Evolutionary conservation across 2,888 invertebrate species (phyloP).

Genomic region (Oligia fasciuncula): DNA sequence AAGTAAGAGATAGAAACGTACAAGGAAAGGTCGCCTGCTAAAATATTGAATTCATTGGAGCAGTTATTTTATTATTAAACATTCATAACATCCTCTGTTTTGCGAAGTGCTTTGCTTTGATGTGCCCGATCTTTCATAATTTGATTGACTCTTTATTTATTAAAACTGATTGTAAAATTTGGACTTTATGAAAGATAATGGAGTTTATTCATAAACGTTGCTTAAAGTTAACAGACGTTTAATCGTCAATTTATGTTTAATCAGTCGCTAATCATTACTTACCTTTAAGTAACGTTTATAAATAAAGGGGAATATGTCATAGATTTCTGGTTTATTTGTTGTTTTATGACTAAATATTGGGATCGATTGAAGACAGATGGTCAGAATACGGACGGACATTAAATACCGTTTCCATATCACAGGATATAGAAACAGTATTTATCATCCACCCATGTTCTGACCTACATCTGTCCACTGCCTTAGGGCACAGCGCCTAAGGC

Average conservation of each 20-base stretch:
- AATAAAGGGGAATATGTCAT: background rate
- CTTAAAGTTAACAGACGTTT: too few species aligned
- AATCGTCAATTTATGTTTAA: too few species aligned
- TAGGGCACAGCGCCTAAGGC: too few species aligned
- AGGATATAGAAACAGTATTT: too few species aligned
- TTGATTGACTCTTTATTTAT: slow-evolving; percentile 8
- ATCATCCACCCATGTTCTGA: too few species aligned
- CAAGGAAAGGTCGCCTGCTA: background rate
- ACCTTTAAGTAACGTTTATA: too few species aligned
- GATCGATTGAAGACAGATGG: background rate
- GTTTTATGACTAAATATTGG: slow-evolving; percentile 10
- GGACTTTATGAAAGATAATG: background rate
- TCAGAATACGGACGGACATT: background rate
- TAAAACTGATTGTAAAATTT: slow-evolving; percentile 27
- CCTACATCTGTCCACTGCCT: background rate
- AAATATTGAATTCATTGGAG: background rate
- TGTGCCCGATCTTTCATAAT: slow-evolving; percentile 11
- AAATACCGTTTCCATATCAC: background rate
- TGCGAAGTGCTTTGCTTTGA: background rate
- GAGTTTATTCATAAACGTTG: too few species aligned
- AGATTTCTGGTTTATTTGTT: slow-evolving; percentile 8
- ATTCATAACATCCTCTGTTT: background rate
- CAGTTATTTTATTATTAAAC: background rate
- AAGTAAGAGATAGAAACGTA: background rate
- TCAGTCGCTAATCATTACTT: too few species aligned